A percentile compares a stretch with the other conserved stretches of the same genome.
Conservation (phyloP, 2,797 vertebrate species). For the Salarias fasciatus region DNA sequence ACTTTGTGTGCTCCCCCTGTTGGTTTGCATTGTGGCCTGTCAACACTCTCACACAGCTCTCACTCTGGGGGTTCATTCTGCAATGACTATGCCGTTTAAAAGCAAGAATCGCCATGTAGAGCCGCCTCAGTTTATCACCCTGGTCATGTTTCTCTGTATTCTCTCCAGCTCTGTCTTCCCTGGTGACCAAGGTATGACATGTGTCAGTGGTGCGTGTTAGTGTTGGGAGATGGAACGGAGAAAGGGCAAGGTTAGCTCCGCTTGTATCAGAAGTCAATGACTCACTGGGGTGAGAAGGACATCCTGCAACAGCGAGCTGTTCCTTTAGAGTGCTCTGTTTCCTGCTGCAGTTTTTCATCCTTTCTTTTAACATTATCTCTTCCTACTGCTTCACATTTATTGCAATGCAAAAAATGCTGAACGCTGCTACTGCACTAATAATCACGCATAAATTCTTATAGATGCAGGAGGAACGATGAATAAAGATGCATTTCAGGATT, state of each 20-base stretch:
- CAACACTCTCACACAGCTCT: conserved; percentile 44
- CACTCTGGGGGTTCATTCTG: conserved; percentile 49
- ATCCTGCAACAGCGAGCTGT: conserved; percentile 63
- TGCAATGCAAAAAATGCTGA: no score
- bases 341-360: conserved; percentile 16
- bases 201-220: conserved; percentile 66
- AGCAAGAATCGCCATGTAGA: conserved; percentile 66
- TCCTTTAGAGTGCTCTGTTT: conserved; percentile 32
- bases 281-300: conserved; percentile 73
- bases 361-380: conserved; percentile 4
- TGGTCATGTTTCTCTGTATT: conserved; percentile 51
- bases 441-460: neutral
- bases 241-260: conserved; percentile 53
- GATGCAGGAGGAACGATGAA: no score
- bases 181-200: conserved; percentile 63
- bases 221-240: conserved; percentile 55
- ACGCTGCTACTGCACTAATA: neutral
- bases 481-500: no score
- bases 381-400: conserved; percentile 5
- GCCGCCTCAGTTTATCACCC: conserved; percentile 57
- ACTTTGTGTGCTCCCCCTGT: conserved; percentile 12
- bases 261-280: conserved; percentile 68
- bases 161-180: conserved; percentile 50
- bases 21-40: conserved; percentile 47
- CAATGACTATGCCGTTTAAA: conserved; percentile 62